Evolutionary conservation across 2,113 vertebrate species (phyloP).

Genomic region (Burhinus oedicnemus): DNA sequence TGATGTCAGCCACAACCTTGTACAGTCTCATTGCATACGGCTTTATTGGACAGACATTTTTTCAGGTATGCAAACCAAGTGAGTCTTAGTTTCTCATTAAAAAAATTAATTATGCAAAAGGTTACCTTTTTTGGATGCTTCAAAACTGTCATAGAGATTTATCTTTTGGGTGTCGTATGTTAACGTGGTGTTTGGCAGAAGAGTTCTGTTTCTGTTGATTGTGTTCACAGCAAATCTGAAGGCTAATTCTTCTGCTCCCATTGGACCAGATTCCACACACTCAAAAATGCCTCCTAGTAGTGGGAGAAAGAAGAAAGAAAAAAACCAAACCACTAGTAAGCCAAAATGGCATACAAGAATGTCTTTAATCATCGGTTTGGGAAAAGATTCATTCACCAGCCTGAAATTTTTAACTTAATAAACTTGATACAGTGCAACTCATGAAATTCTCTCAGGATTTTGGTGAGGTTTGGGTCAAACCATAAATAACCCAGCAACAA

Average conservation of each 20-base stretch:
- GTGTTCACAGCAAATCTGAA: constrained; percentile 99
- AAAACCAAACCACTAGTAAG: not conserved
- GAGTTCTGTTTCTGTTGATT: constrained; percentile 98
- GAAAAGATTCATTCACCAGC: not conserved
- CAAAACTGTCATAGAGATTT: constrained; percentile 99
- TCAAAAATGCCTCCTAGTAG: constrained; percentile 95
- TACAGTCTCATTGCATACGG: not conserved
- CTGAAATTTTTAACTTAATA: not conserved
- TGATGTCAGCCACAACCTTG: not conserved
- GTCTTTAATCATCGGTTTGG: not conserved
- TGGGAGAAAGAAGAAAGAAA: not conserved
- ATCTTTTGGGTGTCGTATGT: constrained; percentile 99
- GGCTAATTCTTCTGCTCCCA: constrained; percentile 96
- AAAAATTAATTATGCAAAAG: not conserved
- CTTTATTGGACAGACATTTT: constrained; percentile 34
- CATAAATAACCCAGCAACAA: not conserved
- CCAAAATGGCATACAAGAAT: not conserved
- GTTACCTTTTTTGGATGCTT: constrained; percentile 98
- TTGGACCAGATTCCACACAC: constrained; percentile 94
- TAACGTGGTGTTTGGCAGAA: constrained; percentile 97
- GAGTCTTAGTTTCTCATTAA: not conserved
- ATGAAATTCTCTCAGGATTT: not conserved
- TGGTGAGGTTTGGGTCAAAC: not conserved
- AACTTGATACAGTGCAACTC: not conserved
- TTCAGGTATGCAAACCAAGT: not conserved